phyloP scores from a whole-genome alignment of 1,140 invertebrate species.

The Mya arenaria region DNA sequence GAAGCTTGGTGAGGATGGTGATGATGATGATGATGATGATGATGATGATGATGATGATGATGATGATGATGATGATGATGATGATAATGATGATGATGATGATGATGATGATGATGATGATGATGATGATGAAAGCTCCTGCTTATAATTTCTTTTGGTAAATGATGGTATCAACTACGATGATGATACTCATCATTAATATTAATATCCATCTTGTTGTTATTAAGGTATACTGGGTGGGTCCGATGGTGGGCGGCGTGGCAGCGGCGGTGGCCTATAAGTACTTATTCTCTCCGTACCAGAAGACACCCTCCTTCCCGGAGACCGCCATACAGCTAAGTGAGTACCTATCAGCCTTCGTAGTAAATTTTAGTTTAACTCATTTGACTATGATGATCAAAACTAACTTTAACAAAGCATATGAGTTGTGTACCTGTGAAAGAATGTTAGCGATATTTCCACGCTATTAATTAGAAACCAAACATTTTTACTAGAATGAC shows the following conservation, averaged over 20 bases:
- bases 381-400: no score
- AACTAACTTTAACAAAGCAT: no score
- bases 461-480: no score
- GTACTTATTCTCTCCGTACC: constrained; percentile 83
- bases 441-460: no score
- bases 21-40: neutral
- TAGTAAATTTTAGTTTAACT: no score
- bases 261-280: constrained; percentile 90
- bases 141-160: neutral
- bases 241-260: constrained; percentile 90
- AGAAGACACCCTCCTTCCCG: neutral
- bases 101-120: neutral
- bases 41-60: neutral
- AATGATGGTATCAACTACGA: neutral
- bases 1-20: neutral
- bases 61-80: neutral
- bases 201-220: neutral
- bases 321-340: constrained; percentile 12
- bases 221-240: constrained; percentile 93
- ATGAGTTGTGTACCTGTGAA: no score
- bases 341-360: no score
- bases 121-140: no score
- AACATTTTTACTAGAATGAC: no score
- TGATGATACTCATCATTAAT: neutral
- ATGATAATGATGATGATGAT: neutral